These are phyloP conservation scores for Spodoptera litura DNA, from an alignment of 1,140 invertebrate genomes.

Conservation along the genomic window DNA sequence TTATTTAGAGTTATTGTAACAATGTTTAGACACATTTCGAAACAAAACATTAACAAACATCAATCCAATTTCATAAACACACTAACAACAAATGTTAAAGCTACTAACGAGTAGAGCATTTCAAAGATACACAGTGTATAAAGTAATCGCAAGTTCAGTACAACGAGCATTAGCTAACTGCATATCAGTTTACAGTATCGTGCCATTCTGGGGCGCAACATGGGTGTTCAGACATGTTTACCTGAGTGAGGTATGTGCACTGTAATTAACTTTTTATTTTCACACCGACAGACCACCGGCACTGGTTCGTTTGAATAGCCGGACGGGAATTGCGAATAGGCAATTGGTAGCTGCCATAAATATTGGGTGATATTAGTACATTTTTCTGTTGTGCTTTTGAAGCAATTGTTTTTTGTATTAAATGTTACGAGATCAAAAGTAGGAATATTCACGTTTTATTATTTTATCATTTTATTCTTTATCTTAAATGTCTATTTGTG, in stretches of 20 bases:
- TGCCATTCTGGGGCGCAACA: conserved; percentile 48
- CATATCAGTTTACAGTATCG: conserved; percentile 47
- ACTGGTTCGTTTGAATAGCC: conserved; percentile 17
- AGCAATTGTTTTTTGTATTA: no score
- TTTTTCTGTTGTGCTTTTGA: not conserved
- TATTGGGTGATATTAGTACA: not conserved
- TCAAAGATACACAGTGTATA: not conserved
- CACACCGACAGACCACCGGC: conserved; percentile 43
- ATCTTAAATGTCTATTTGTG: no score
- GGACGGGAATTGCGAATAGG: conserved; percentile 37
- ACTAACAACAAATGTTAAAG: no score
- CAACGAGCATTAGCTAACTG: conserved; percentile 33
- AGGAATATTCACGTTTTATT: no score
- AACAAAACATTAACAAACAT: no score
- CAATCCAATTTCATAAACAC: not conserved
- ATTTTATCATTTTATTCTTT: no score
- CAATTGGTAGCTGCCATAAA: conserved; percentile 31
- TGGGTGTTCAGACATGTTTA: conserved; percentile 69
- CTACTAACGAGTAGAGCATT: not conserved
- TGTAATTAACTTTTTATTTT: conserved; percentile 75
- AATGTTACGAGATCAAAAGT: no score
- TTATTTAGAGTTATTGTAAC: no score
- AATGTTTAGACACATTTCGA: no score
- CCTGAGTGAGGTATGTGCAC: conserved; percentile 50
- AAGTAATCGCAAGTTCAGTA: conserved; percentile 2